Percentiles rank a stretch among this genome's conserved stretches.
These are phyloP conservation scores for Augiades crinisus DNA, from an alignment of 2,888 invertebrate genomes.

Conservation along the genomic window DNA sequence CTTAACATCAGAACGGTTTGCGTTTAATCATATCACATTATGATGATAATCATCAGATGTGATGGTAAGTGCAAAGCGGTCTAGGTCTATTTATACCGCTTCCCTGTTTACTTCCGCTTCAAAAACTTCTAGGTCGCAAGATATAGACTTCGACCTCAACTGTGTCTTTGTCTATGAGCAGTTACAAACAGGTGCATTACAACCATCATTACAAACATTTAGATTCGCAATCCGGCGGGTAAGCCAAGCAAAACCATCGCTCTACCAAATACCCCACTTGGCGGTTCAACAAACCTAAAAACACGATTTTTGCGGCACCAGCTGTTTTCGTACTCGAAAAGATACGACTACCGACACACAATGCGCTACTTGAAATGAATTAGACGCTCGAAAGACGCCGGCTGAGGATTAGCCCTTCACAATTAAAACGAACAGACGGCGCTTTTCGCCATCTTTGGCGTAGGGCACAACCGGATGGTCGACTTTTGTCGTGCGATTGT, in stretches of 20 bases:
- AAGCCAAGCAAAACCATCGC: not conserved
- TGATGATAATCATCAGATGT: too few relatives aligned
- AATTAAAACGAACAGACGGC: conserved; percentile 58
- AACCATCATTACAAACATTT: too few relatives aligned
- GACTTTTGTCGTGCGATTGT: conserved; percentile 1
- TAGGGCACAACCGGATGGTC: conserved; percentile 20
- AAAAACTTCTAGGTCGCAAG: too few relatives aligned
- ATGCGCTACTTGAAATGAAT: conserved; percentile 65
- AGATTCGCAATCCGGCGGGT: not conserved
- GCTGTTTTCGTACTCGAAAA: conserved; percentile 46
- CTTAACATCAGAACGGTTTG: too few relatives aligned
- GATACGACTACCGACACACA: conserved; percentile 42
- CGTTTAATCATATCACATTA: too few relatives aligned
- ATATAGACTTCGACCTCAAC: too few relatives aligned
- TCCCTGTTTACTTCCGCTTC: too few relatives aligned
- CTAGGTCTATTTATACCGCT: too few relatives aligned
- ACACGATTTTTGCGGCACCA: conserved; percentile 39
- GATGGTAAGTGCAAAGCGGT: too few relatives aligned
- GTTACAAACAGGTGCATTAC: too few relatives aligned
- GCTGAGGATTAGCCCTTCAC: conserved; percentile 58
- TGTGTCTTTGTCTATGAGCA: too few relatives aligned
- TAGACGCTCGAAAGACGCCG: conserved; percentile 59
- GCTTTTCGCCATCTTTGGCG: conserved; percentile 47
- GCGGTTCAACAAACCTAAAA: conserved; percentile 16
- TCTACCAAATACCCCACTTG: conserved; percentile 9